Conservation (phyloP, 2,113 vertebrate species). For the Cavia aperea region DNA sequence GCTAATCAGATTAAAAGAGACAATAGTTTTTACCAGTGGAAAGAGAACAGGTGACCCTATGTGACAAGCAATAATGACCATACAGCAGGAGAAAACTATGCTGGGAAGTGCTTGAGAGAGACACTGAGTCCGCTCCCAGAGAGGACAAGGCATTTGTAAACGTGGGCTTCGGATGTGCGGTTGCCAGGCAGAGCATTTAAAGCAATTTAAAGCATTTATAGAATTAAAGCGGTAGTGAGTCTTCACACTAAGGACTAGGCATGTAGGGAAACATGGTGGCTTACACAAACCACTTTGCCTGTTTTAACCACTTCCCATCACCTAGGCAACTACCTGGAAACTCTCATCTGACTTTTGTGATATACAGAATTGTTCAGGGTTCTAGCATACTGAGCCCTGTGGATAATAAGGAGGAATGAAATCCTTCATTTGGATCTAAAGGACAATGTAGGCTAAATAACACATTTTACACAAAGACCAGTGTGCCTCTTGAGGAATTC, state of each 20-base stretch:
- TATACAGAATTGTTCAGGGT: background rate
- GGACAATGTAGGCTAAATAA: background rate
- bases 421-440: background rate
- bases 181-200: background rate
- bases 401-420: no score
- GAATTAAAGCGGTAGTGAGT: background rate
- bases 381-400: background rate
- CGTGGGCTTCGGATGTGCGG: background rate
- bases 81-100: background rate
- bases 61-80: background rate
- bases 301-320: background rate
- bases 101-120: background rate
- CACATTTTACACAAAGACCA: background rate
- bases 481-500: background rate
- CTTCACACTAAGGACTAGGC: background rate
- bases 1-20: background rate
- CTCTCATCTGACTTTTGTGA: background rate
- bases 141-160: background rate
- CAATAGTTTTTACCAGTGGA: accelerated
- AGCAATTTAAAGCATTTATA: background rate
- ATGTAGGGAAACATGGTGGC: background rate
- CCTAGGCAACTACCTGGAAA: background rate
- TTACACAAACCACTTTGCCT: background rate
- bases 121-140: background rate
- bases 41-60: background rate